A percentile compares a stretch with the other conserved stretches of the same genome.
phyloP scores from a whole-genome alignment of 2,113 vertebrate species.

The Ailuropoda melanoleuca region DNA sequence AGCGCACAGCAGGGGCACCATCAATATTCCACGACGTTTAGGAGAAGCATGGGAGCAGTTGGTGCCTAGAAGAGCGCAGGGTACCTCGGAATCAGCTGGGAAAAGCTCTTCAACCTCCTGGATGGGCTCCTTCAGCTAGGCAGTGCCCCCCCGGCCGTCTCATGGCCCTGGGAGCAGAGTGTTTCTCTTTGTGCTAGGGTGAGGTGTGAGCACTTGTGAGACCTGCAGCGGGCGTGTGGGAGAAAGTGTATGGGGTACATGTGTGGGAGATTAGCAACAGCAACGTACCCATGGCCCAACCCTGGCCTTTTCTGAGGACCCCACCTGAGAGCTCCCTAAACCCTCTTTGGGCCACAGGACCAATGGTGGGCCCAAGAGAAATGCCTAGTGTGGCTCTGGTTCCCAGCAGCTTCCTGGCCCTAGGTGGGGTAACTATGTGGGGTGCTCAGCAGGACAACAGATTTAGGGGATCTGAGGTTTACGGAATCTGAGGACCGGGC shows the following conservation, averaged over 20 bases:
- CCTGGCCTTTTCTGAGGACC: background rate
- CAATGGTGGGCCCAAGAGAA: background rate
- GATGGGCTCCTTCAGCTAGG: background rate
- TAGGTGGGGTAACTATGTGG: background rate
- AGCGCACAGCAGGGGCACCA: background rate
- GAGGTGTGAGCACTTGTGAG: background rate
- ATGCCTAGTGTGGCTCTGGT: background rate
- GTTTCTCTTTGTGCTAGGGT: background rate
- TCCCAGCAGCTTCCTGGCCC: background rate
- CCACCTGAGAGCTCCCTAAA: background rate
- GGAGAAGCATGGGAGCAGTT: background rate
- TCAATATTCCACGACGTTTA: background rate
- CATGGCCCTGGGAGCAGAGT: background rate
- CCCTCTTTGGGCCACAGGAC: background rate
- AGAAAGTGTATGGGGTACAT: rapidly evolving
- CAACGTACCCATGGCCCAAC: background rate
- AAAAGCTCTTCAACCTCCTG: background rate
- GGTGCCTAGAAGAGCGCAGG: background rate
- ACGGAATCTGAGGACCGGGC: background rate
- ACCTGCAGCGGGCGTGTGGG: background rate
- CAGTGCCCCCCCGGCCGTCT: background rate
- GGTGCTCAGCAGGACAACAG: background rate
- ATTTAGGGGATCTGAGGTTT: background rate
- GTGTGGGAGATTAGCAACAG: background rate
- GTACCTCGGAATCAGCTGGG: background rate